These are phyloP conservation scores for Australoheros facetus DNA, from an alignment of 2,797 vertebrate species.

Conservation along the genomic window DNA sequence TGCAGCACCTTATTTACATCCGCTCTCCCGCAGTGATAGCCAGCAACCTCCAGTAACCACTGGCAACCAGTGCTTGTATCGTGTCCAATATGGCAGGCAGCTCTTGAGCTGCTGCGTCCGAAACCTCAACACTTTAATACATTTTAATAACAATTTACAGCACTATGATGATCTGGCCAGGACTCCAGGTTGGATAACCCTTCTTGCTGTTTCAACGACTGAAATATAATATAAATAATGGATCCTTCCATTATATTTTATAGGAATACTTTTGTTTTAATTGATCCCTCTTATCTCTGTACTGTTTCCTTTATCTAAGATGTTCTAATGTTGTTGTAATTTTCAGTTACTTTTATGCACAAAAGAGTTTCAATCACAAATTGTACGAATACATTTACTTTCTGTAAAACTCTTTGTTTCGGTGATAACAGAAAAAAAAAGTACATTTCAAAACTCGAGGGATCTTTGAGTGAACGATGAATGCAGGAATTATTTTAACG, in stretches of 20 bases:
- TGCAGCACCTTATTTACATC: too few relatives aligned
- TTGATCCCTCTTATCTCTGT: neutral
- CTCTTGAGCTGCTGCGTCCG: neutral
- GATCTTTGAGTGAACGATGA: too few relatives aligned
- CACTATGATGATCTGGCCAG: neutral
- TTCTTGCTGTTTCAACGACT: neutral
- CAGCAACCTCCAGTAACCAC: too few relatives aligned
- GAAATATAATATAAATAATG: neutral
- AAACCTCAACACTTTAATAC: neutral
- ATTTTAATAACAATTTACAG: neutral
- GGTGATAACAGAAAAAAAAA: neutral
- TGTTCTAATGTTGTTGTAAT: neutral
- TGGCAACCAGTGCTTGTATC: too few relatives aligned
- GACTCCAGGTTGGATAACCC: neutral
- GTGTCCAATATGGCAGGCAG: neutral
- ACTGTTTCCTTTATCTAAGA: neutral
- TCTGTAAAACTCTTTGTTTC: neutral
- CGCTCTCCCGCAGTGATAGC: too few relatives aligned
- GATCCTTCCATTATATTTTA: neutral
- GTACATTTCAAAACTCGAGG: neutral
- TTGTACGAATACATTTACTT: neutral
- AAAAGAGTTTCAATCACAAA: neutral
- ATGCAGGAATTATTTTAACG: neutral
- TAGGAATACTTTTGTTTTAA: neutral
- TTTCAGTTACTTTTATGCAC: neutral